Conservation (phyloP, 2,888 invertebrate genomes). For the Stramonita haemastoma region DNA sequence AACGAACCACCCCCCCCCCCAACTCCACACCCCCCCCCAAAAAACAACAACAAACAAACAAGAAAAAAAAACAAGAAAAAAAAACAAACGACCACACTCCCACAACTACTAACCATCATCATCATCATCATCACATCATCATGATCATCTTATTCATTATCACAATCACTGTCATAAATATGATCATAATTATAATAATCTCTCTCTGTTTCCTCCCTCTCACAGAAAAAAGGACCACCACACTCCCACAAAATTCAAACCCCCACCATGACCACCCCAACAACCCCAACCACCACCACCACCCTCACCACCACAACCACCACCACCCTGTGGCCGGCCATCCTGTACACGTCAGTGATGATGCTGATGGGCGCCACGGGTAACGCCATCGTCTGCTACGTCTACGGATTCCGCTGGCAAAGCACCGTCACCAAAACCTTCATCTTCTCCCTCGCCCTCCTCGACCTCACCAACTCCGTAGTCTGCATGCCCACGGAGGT, state of each 20-base stretch:
- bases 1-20: too few relatives aligned
- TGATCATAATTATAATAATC: neutral
- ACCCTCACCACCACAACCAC: neutral
- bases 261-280: neutral
- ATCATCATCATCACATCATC: too few relatives aligned
- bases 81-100: too few relatives aligned
- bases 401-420: conserved; percentile 50
- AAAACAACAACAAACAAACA: too few relatives aligned
- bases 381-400: conserved; percentile 50
- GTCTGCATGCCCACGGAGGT: conserved; percentile 53
- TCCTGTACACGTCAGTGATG: conserved; percentile 44
- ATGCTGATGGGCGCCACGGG: conserved; percentile 46
- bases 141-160: too few relatives aligned
- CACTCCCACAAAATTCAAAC: neutral
- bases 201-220: neutral
- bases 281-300: neutral
- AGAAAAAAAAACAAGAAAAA: too few relatives aligned
- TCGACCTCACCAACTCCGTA: conserved; percentile 52
- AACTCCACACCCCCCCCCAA: too few relatives aligned
- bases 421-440: conserved; percentile 53
- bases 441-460: conserved; percentile 51
- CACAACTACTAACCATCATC: too few relatives aligned
- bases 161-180: too few relatives aligned
- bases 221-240: neutral
- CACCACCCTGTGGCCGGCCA: conserved; percentile 40